Percentiles rank a stretch among this genome's conserved stretches.
phyloP scores from a whole-genome alignment of 2,113 vertebrate species.

The Cyprinus carpio region DNA sequence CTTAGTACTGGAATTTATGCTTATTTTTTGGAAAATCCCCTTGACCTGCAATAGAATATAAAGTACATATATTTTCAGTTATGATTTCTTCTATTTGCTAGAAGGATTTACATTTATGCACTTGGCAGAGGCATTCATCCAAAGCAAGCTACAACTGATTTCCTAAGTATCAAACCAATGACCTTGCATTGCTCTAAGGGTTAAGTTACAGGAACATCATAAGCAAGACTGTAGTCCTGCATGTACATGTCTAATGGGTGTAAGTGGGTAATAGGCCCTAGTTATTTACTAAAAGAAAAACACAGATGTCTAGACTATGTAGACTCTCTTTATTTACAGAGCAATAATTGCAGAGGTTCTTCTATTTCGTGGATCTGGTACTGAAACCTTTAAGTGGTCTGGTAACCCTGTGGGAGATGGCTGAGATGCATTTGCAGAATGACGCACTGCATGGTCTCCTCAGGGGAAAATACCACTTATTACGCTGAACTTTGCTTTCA shows the following conservation, averaged over 20 bases:
- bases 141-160: neutral
- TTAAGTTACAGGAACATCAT: neutral
- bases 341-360: neutral
- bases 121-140: conserved; percentile 2
- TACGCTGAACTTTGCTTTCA: conserved; percentile 28
- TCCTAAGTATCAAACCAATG: neutral
- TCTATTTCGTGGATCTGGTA: neutral
- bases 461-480: conserved; percentile 36
- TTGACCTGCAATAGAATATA: neutral
- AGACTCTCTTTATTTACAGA: conserved; percentile 25
- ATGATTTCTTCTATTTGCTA: neutral
- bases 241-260: conserved; percentile 24
- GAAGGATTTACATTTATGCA: neutral
- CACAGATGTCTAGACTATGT: conserved; percentile 36
- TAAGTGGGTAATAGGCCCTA: conserved; percentile 33
- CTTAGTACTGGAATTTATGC: neutral
- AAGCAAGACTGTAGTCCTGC: neutral
- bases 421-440: neutral
- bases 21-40: neutral
- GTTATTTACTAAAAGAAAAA: conserved; percentile 37
- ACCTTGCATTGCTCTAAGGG: neutral
- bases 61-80: neutral
- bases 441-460: conserved; percentile 37
- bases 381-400: conserved; percentile 11
- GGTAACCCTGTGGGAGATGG: conserved; percentile 27